A percentile compares a stretch with the other conserved stretches of the same genome.
Conservation (phyloP, 2,797 vertebrate species). For the Miichthys miiuy region DNA sequence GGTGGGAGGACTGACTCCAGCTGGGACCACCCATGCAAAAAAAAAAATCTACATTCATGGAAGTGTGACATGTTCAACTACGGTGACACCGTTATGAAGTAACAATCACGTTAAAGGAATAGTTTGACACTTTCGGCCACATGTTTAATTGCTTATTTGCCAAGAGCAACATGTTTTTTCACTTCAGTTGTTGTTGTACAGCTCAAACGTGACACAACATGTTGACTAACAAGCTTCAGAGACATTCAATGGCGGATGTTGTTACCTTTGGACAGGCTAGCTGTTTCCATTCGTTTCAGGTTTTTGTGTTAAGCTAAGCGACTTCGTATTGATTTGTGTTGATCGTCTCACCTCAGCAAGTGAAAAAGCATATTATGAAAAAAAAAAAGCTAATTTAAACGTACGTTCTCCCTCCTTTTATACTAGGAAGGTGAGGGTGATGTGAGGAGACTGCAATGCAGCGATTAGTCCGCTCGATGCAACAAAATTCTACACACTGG, state of each 20-base stretch:
- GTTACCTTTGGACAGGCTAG: neutral
- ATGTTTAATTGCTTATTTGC: neutral
- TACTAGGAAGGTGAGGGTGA: too few species aligned
- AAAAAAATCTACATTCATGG: constrained; percentile 13
- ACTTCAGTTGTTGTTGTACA: neutral
- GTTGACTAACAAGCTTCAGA: constrained; percentile 3
- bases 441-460: too few species aligned
- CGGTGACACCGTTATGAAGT: neutral
- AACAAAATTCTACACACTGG: too few species aligned
- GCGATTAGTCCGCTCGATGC: too few species aligned
- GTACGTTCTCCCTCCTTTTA: neutral
- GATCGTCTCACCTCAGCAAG: neutral
- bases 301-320: neutral
- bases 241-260: neutral
- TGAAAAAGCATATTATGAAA: neutral
- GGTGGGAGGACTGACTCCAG: constrained; percentile 14
- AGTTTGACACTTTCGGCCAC: neutral
- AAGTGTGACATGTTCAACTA: constrained; percentile 22
- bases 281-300: neutral
- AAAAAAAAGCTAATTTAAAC: neutral
- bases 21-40: constrained; percentile 62
- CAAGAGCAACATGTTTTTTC: neutral
- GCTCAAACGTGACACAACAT: neutral
- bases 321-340: neutral
- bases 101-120: neutral